Base-by-base conservation (phyloP, 2,797 vertebrate species). In the Danio albolineatus region DNA sequence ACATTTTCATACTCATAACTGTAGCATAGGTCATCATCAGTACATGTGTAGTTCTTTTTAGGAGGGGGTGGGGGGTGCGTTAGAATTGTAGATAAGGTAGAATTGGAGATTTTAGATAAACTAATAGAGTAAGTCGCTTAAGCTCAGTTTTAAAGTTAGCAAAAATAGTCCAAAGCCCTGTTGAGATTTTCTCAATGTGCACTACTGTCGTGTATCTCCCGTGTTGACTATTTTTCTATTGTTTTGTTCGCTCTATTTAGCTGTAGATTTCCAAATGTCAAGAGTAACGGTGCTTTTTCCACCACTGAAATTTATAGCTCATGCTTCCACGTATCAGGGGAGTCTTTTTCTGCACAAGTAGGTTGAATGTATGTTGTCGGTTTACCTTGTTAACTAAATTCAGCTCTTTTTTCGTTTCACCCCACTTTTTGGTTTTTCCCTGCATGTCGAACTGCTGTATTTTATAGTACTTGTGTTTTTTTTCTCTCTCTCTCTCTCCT, bases 281-380 rank as follows among this genome's bases (percentile, higher is more conserved):
- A 1, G 75, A 54, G 81, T 80, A 83, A 60, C 77, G 85, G 56
- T 53, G 76, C 76, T 82, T 83, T 28, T 86, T 36, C 76, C 82
- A 59, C 83, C 76, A 78, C 70, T 38, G 43, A 82, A 73, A 86
- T 81, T 64, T 59, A 81, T 82, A 83, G 83, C 73, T 81, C 78
- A 89, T 90, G 90, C 91, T 93, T 92, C 90, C 92, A 88, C 83
- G 82, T 62, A 60, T 51, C 76, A 73, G 87, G 76, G 84, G 61
- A 64, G 77, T 78, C 79, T 64, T 78, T 28, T 89, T 56, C 87
- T 89, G 84, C 90, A 91, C 88, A 51, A 75, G 21, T 5, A 76
- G 89, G 88, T 87, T 91, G 85, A 90, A 89, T 88, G 84, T 90
- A 86, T 74, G 16, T 77, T 38, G 86, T 54, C 51, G 66, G 64